Percentiles rank a stretch among this genome's conserved stretches.
phyloP scores from a whole-genome alignment of 2,113 vertebrate species.

The Polypterus bichir region DNA sequence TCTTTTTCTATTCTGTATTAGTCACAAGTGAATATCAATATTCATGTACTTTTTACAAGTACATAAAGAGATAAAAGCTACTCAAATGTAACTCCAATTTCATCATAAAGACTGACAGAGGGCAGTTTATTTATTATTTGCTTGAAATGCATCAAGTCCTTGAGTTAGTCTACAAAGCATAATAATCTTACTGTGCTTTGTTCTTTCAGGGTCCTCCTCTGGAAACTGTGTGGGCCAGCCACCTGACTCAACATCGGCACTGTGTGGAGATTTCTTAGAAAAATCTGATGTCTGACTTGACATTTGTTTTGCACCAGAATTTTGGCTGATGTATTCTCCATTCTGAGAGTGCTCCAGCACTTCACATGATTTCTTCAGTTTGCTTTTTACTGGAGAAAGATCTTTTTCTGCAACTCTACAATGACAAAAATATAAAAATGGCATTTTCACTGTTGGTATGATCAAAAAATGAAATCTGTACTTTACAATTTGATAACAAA shows the following conservation, averaged over 20 bases:
- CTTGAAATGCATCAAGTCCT: not conserved
- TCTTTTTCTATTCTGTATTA: too few relatives aligned
- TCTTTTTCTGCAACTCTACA: constrained; percentile 68
- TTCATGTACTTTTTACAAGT: too few relatives aligned
- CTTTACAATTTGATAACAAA: too few relatives aligned
- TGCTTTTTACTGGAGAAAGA: constrained; percentile 64
- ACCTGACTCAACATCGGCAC: constrained; percentile 45
- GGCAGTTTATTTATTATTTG: not conserved
- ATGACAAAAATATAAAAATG: too few relatives aligned
- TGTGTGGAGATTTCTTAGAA: constrained; percentile 28
- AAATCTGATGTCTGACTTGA: constrained; percentile 45
- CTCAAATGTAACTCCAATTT: too few relatives aligned
- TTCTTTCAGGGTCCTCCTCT: constrained; percentile 82
- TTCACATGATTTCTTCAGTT: constrained; percentile 73
- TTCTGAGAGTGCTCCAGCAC: constrained; percentile 57
- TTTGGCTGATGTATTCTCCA: constrained; percentile 52
- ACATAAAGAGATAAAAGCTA: too few relatives aligned
- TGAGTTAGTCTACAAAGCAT: constrained; percentile 12
- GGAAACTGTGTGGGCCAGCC: constrained; percentile 44
- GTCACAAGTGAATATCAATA: too few relatives aligned
- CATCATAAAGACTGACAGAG: not conserved
- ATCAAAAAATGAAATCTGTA: too few relatives aligned
- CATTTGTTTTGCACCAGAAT: constrained; percentile 47
- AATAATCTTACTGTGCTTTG: constrained; percentile 85
- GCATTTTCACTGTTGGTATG: too few relatives aligned